Base-by-base conservation (phyloP, 2,888 invertebrate genomes). In the Torymus aiolomorphi region DNA sequence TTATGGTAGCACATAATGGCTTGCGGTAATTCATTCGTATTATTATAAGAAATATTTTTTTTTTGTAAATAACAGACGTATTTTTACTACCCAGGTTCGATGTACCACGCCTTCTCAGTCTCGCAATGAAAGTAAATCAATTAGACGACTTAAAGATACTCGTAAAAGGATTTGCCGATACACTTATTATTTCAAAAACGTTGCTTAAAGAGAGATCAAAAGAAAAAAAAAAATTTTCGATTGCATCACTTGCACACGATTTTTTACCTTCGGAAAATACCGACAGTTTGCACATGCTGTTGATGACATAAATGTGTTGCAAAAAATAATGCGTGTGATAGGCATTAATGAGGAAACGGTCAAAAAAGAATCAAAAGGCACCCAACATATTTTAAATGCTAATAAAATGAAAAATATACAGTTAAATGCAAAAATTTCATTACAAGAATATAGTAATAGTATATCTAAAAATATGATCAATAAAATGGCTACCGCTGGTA, bases 181-280 rank as follows among this genome's bases (percentile, higher is more conserved):
- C 16, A 57, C 24, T 57, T 57, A n/a, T 16, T 57, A 57, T 57
- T n/a, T 57, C 8, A 14, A 57, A 57, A 57, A n/a, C 2, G 14
- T 57, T 57, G 13, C 16, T 57, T 10, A 16, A 14, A 57, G 8
- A 57, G 1, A 57, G 57, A 57, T 13, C 8, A 8, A n/a, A 57
- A 57, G 57, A n/a, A 57, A 57, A n/a, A 57, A 14, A 57, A 5
- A 57, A 57, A n/a, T 57, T 57, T n/a, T 57, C 57, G n/a, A 13
- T 57, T n/a, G 16, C n/a, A 24, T 24, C 2, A 24, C 3, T 24
- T 24, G n/a, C n/a, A n/a, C n/a, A n/a, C n/a, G n/a, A n/a, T n/a
- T n/a, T n/a, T n/a, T n/a, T n/a, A n/a, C n/a, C 24, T 24, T 24
- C 24, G 2, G 24, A 24, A 24, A 24, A 24, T 24, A 24, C 24